Conservation (phyloP, 2,113 vertebrate species). For the Corydoras maculifer region DNA sequence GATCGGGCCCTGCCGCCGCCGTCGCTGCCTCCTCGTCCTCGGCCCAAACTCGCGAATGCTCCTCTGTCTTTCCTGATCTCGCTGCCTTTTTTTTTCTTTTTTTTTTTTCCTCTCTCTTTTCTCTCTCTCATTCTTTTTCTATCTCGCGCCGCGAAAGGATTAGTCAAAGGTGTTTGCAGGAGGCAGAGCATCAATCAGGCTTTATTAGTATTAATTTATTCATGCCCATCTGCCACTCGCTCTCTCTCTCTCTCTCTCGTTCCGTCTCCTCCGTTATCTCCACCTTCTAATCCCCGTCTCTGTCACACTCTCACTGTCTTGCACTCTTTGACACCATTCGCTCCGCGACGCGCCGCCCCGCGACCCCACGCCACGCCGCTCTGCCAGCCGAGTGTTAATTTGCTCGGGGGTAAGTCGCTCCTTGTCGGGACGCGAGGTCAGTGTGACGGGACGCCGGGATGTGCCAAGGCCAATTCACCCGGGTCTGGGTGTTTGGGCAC, state of each 20-base stretch:
- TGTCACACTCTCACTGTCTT: constrained; percentile 10
- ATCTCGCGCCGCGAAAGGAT: constrained; percentile 53
- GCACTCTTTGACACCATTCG: neutral
- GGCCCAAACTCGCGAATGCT: too few relatives aligned
- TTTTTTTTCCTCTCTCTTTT: constrained; percentile 18
- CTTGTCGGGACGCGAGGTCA: too few relatives aligned
- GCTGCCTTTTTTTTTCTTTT: constrained; percentile 34
- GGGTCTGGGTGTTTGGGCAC: too few relatives aligned
- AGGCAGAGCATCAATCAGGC: constrained; percentile 60
- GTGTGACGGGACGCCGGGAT: too few relatives aligned
- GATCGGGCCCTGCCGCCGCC: too few relatives aligned
- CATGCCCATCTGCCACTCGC: constrained; percentile 60
- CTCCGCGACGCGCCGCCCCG: too few relatives aligned
- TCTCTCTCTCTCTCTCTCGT: neutral
- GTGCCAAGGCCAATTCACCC: too few relatives aligned
- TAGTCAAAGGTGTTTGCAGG: constrained; percentile 66
- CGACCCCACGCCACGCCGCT: too few relatives aligned
- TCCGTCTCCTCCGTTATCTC: constrained; percentile 21
- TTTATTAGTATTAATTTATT: constrained; percentile 71
- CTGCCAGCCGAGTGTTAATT: too few relatives aligned
- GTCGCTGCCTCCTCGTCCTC: too few relatives aligned
- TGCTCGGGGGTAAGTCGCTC: too few relatives aligned
- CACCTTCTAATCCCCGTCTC: constrained; percentile 30
- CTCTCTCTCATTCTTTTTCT: constrained; percentile 39
- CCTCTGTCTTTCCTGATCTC: too few relatives aligned